Evolutionary conservation across 2,888 invertebrate species (phyloP), one percentile per base, ranked within the genome.

Genomic region (Phortica okadai): DNA sequence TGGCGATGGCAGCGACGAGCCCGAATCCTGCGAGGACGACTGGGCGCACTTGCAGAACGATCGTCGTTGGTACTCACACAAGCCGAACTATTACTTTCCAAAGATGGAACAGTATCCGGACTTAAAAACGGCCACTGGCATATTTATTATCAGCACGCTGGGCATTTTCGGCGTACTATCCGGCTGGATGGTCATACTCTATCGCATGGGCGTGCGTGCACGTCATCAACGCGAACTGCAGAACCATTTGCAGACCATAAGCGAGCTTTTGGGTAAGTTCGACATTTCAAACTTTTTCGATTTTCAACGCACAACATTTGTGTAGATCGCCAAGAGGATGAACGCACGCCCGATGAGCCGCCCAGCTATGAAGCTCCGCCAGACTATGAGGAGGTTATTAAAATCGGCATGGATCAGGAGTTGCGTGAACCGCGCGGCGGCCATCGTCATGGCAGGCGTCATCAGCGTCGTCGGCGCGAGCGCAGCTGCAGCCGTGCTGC

Each of bases 281-380:
- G 8, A 64, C 1, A 33, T 1, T 74, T 44, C 21, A 44, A 0
- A 25, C 8, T 1, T 45, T 25, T 6, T 16, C 42, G 54, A 25
- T 33, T 44, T 72, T 56, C 69, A 50, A 8, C 25, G 54, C 86
- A 21, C 54, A 90, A 92, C 10, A 62, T 62, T 25, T 16, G 7
- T 14, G 0, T n/a, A 89, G 88, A 93, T 92, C 90, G 92, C 0
- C 91, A 92, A 82, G 92, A 92, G 14, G 92, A 91, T 75, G 83
- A 86, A 8, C 86, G 89, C 72, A 86, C 88, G 0, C 88, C 90
- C 0, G 91, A 91, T 59, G 94, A 95, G 78, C 94, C 95, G 54
- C 95, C 95, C 0, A 92, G 92, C 69, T 95, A 95, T 89, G 95
- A 95, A 88, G 93, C 94, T 0, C 95, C 95, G 0, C 95, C 95